Base-by-base conservation (phyloP, 2,797 vertebrate species). In the Cygnus olor region DNA sequence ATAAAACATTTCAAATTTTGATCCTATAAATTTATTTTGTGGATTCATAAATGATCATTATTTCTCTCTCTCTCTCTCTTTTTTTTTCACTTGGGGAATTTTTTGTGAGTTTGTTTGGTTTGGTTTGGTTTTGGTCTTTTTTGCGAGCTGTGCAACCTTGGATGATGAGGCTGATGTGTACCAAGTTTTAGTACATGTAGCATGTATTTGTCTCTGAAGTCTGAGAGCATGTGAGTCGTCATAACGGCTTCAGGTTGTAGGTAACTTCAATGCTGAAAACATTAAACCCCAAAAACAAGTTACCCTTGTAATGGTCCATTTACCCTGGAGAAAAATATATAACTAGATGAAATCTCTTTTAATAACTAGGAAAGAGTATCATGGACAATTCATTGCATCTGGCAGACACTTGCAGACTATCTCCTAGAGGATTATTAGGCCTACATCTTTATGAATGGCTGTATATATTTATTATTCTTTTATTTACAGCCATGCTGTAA, bases 311-410 rank as follows among this genome's bases (percentile, higher is more conserved):
- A 92, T 89, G 81, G 79, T 69, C 92, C 58, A 83, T 94, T 96
- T 95, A 89, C 91, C 85, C 80, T 77, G 60, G 36, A 93, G 88
- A 90, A 91, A 94, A 93, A 82, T 63, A 73, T n/a, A n/a, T n/a
- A n/a, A n/a, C n/a, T n/a, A n/a, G 73, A 94, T 91, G 68, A 95
- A 95, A 95, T 95, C 63, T 88, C 83, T 85, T 92, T 94, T 95
- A 97, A 94, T 96, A 92, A 93, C 71, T n/a, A 73, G 14, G 47
- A 84, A 73, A 40, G 47, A 92, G 95, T 94, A 86, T 82, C 38
- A 49, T 38, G 60, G 56, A 57, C 68, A 77, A 77, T 95, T 87
- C 47, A 85, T 91, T 90, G 72, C 22, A 78, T 87, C 49, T 80
- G 47, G 30, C 47, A 94, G 64, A 85, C 2, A 54, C 92, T 95